Conservation (phyloP, 1,140 invertebrate species). For the Manduca sexta region DNA sequence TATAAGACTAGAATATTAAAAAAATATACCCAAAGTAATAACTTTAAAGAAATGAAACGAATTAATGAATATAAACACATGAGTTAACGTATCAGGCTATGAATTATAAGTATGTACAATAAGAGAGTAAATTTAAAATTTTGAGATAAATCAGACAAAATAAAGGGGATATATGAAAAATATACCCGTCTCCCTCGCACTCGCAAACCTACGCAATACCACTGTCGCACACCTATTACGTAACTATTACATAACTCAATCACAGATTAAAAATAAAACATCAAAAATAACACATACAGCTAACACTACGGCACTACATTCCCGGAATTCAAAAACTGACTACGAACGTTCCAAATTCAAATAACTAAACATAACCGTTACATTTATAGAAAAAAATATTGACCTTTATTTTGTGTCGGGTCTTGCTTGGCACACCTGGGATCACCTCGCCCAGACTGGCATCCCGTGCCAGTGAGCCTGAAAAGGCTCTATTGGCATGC, state of each 20-base stretch:
- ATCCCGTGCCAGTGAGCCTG: conserved; percentile 19
- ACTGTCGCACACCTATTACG: conserved; percentile 2
- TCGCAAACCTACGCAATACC: background rate
- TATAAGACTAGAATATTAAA: too few species aligned
- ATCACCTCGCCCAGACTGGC: conserved; percentile 60
- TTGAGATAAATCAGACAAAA: background rate
- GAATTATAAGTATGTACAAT: too few species aligned
- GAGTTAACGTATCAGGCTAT: too few species aligned
- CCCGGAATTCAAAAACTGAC: background rate
- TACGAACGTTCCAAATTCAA: too few species aligned
- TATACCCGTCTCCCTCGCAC: background rate
- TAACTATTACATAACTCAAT: conserved; percentile 11
- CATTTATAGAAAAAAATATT: conserved; percentile 39
- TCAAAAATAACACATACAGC: background rate
- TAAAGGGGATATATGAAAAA: background rate
- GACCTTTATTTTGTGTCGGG: conserved; percentile 46
- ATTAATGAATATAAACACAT: too few species aligned
- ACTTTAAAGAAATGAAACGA: too few species aligned
- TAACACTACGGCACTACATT: conserved; percentile 2
- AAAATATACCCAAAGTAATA: too few species aligned
- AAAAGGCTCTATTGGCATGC: conserved; percentile 44
- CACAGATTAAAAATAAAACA: background rate
- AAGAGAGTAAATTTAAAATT: too few species aligned
- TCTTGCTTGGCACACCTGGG: conserved; percentile 62
- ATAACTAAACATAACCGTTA: conserved; percentile 22